Percentiles rank a stretch among this genome's conserved stretches.
These are phyloP conservation scores for Notolabrus celidotus DNA, from an alignment of 2,797 vertebrate genomes.

Conservation along the genomic window DNA sequence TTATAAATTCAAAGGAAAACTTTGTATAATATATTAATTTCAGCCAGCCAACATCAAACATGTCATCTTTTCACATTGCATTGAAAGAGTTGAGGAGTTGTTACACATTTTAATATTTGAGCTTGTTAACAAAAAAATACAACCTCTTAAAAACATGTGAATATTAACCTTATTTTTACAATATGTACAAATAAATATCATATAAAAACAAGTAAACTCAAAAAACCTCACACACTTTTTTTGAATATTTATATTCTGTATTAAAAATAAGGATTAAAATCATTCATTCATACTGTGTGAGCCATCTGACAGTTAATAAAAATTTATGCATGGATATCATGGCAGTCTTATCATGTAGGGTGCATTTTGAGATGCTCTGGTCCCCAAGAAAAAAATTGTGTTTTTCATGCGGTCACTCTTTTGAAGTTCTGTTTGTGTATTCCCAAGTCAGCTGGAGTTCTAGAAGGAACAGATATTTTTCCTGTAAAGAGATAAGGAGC, in stretches of 20 bases:
- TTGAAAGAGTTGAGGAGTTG: constrained; percentile 22
- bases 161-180: constrained; percentile 74
- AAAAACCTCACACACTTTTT: constrained; percentile 56
- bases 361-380: constrained; percentile 7
- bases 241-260: constrained; percentile 70
- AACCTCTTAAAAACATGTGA: constrained; percentile 52
- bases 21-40: background rate
- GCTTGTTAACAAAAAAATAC: constrained; percentile 51
- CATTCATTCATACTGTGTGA: constrained; percentile 30
- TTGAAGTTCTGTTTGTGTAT: constrained; percentile 10
- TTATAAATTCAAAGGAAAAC: too few relatives aligned
- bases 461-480: constrained; percentile 78
- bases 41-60: background rate
- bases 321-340: too few relatives aligned
- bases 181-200: constrained; percentile 81
- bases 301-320: too few relatives aligned
- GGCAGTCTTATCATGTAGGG: background rate
- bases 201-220: constrained; percentile 60
- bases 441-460: constrained; percentile 34
- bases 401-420: constrained; percentile 6
- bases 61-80: background rate
- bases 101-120: constrained; percentile 36
- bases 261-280: constrained; percentile 46
- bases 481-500: constrained; percentile 68
- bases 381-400: constrained; percentile 41